A percentile compares a stretch with the other conserved stretches of the same genome.
These are phyloP conservation scores for Dolichomitus sp. DNA, from an alignment of 2,888 invertebrate genomes.

Conservation along the genomic window DNA sequence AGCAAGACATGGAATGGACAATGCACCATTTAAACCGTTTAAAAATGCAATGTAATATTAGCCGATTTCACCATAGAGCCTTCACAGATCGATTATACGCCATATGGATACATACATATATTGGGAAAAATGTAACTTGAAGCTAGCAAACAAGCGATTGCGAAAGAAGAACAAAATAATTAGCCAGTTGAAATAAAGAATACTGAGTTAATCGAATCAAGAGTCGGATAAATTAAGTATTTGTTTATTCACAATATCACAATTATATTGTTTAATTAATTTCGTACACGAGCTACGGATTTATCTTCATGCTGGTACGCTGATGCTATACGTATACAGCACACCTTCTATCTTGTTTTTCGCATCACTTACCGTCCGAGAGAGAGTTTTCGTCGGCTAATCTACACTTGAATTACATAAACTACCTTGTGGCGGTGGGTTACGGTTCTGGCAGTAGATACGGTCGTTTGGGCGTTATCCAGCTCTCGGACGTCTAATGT, in stretches of 20 bases:
- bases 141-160: too few species aligned
- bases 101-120: not conserved
- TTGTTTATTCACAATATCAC: too few species aligned
- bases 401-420: constrained; percentile 56
- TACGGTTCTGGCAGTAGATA: constrained; percentile 51
- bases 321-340: not conserved
- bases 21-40: not conserved
- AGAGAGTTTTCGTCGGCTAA: constrained; percentile 37
- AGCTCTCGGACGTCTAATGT: constrained; percentile 37
- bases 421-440: constrained; percentile 28
- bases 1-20: not conserved
- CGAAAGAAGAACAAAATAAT: too few species aligned
- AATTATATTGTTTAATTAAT: constrained; percentile 3
- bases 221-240: too few species aligned
- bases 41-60: not conserved
- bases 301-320: constrained; percentile 21
- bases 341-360: constrained; percentile 32
- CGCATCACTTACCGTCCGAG: constrained; percentile 17
- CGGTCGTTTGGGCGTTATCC: constrained; percentile 59
- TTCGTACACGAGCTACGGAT: constrained; percentile 10
- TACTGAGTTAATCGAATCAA: too few species aligned
- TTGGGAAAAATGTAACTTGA: too few species aligned
- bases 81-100: not conserved
- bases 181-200: too few species aligned
- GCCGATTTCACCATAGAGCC: not conserved